These are phyloP conservation scores for Megalurothrips usitatus DNA, from an alignment of 2,888 invertebrate genomes.

Conservation along the genomic window DNA sequence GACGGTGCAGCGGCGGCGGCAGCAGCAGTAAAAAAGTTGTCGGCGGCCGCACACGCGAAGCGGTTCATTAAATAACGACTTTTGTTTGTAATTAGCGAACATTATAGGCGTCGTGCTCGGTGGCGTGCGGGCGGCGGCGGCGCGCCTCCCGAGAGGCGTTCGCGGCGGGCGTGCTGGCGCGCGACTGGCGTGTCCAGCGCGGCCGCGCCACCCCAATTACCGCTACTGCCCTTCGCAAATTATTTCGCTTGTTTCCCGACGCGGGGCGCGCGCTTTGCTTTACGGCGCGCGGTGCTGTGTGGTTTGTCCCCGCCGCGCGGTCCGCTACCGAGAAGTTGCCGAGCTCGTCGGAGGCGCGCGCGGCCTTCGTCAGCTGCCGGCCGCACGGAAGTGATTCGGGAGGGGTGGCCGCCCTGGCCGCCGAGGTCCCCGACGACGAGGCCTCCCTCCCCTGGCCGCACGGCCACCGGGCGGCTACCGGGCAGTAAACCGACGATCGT, in stretches of 20 bases:
- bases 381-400: too few species aligned
- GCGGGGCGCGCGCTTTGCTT: neutral
- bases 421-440: too few species aligned
- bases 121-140: neutral
- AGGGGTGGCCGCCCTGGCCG: too few species aligned
- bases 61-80: constrained; percentile 25
- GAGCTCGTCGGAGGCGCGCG: too few species aligned
- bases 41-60: constrained; percentile 1
- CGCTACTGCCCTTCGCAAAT: neutral
- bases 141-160: neutral
- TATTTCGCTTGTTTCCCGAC: neutral
- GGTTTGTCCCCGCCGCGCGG: neutral
- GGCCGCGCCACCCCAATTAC: neutral
- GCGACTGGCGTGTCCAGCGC: neutral
- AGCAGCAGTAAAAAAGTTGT: neutral
- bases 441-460: neutral
- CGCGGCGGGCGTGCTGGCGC: neutral
- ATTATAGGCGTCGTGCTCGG: neutral
- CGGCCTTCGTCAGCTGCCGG: too few species aligned
- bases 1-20: neutral
- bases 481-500: constrained; percentile 8
- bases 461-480: neutral
- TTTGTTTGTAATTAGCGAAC: constrained; percentile 25
- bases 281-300: too few species aligned
- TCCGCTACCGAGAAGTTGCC: too few species aligned